phyloP scores from a whole-genome alignment of 2,113 vertebrate genomes.

The Heloderma charlesbogerti region DNA sequence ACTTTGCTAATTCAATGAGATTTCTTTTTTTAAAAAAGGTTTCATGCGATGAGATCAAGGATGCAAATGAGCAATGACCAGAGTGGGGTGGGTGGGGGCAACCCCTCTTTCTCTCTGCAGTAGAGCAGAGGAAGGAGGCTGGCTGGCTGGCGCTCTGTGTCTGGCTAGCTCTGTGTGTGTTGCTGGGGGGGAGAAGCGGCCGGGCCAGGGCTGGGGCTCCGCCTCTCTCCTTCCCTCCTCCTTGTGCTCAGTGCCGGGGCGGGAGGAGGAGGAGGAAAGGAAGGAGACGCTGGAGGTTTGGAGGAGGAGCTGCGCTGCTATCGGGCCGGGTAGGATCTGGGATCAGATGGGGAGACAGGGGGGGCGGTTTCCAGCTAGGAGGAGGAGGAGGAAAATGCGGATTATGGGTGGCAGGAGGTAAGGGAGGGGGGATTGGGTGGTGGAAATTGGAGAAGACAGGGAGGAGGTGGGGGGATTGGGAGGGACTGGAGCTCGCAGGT shows the following conservation, averaged over 20 bases:
- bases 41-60: neutral
- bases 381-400: neutral
- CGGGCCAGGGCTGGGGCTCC: neutral
- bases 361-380: neutral
- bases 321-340: neutral
- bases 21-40: neutral
- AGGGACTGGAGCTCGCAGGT: neutral
- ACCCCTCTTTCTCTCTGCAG: neutral
- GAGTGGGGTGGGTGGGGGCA: neutral
- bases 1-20: neutral
- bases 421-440: neutral
- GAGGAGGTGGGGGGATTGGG: neutral
- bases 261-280: neutral
- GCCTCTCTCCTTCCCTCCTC: constrained; percentile 16
- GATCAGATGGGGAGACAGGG: neutral
- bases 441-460: too few relatives aligned
- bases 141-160: neutral
- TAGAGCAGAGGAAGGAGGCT: neutral
- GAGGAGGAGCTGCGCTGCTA: constrained; percentile 12
- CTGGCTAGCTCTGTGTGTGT: too few relatives aligned
- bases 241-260: neutral
- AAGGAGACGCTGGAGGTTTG: constrained; percentile 25
- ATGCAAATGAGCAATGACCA: neutral
- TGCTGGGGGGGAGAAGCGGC: neutral
- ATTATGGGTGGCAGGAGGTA: neutral